Evolutionary conservation across 1,140 invertebrate species (phyloP), one percentile per base, ranked within the genome.

Genomic region (Ladona fulva): DNA sequence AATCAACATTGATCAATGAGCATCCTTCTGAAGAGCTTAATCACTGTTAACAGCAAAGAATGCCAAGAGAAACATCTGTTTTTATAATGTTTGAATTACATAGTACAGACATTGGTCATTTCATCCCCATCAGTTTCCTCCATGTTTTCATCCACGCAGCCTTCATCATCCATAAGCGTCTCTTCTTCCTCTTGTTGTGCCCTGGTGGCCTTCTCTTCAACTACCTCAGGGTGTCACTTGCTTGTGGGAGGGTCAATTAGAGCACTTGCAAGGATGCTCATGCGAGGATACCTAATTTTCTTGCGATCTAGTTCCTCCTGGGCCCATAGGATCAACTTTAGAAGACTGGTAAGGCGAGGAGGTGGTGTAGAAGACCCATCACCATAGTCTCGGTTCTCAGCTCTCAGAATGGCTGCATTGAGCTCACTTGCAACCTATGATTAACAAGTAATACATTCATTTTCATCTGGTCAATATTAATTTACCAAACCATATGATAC

Each of bases 271-370:
- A 97, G 86, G 82, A 97, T 93, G 19, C 92, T 94, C 94, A 98
- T 96, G 86, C 95, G 95, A 0, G 95, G 94, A 84, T 96, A 98
- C 84, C 93, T 95, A 0, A 95, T 91, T 86, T 96, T 96, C 82
- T 96, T 96, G 82, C 94, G 97, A 83, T 97, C 96, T 0, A 99
- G 86, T 84, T 98, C 95, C 80, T 95, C 93, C 85, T 99, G 97
- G 0, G 95, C 94, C 97, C 97, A 99, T 7, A 97, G 85, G 80
- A 99, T 94, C 83, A 98, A 89, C 84, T 97, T 96, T 7, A 99
- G 86, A 1, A 99, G 87, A 83, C 93, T 96, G 81, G 95, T 96
- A 59, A 99, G 87, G 83, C 96, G 93, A 1, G 90, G 89, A 8
- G 82, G 82, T 14, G 94, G 94, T 74, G 93, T 93, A 24, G 96